Evolutionary conservation across 2,113 vertebrate species (phyloP), one percentile per base, ranked within the genome.

Genomic region (Capra hircus): DNA sequence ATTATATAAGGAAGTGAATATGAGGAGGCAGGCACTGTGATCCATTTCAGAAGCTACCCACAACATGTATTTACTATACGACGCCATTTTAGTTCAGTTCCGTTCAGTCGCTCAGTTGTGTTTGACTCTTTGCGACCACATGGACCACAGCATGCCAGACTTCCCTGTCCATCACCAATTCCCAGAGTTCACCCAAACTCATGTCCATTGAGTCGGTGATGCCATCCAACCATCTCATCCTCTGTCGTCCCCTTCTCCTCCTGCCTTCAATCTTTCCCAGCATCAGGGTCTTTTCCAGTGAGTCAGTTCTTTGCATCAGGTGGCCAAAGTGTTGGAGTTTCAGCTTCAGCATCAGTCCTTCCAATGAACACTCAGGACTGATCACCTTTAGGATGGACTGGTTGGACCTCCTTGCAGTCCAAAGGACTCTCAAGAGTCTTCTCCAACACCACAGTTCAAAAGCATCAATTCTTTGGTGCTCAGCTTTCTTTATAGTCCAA

Each of bases 91-190:
- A 71, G 64, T 71, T 71, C n/a, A 36, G n/a, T 71, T 71, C 64
- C 0, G 0, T 6, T n/a, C 64, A 71, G 64, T 71, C 0, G 0
- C n/a, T 71, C n/a, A 36, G n/a, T 71, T 5, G 4, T 71, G 17
- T 71, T 36, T n/a, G n/a, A 71, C n/a, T 71, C 64, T 71, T n/a
- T 67, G 64, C 0, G 0, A 71, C 19, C 17, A 17, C 64, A 6
- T 21, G 64, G 9, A 71, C n/a, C 4, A 6, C 9, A 36, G n/a
- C 64, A 71, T 1, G 1, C 17, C n/a, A 71, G 17, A 36, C 17
- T 21, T 71, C n/a, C 17, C 64, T 71, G 64, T 23, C 17, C n/a
- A 67, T 67, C 64, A 67, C n/a, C 64, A 67, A 36, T 17, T 36
- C 64, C n/a, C 64, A 2, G 17, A 36, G 64, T 67, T 2, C 1